Percentiles rank a stretch among this genome's conserved stretches.
Conservation (phyloP, 2,888 invertebrate genomes). For the Eutolmus rufibarbis region DNA sequence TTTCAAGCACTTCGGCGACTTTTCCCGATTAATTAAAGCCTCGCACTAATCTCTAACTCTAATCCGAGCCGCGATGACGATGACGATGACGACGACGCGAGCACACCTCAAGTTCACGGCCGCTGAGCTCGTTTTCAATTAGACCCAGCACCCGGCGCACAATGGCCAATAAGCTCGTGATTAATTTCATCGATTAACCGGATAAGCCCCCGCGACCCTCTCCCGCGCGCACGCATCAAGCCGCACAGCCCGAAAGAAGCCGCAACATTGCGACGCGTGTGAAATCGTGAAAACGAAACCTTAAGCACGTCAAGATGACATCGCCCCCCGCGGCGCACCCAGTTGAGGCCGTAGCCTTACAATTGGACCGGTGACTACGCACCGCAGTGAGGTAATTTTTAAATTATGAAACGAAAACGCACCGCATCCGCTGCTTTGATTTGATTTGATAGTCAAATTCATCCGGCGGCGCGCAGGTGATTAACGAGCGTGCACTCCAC, state of each 20-base stretch:
- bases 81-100: not conserved
- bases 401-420: not conserved
- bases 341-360: not conserved
- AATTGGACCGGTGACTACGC: not conserved
- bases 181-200: conserved; percentile 16
- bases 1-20: not conserved
- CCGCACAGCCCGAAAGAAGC: not conserved
- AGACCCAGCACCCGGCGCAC: not conserved
- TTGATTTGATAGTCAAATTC: not conserved
- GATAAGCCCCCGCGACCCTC: not conserved
- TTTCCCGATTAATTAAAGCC: not conserved
- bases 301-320: not conserved
- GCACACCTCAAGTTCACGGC: conserved; percentile 8
- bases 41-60: not conserved
- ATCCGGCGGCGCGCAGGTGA: not conserved
- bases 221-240: not conserved
- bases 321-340: not conserved
- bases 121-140: not conserved
- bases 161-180: not conserved
- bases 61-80: not conserved
- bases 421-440: not conserved
- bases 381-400: not conserved
- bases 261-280: not conserved
- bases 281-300: not conserved
- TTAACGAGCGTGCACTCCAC: not conserved